Conservation (phyloP, 2,113 vertebrate species). For the human region GRCh38 chr3:181380001-181380500, state of each 20-base stretch:
- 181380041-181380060: conserved; percentile 14
- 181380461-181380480: neutral
- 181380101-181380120: conserved; percentile 12
- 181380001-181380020: conserved; percentile 10
- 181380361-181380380: conserved; percentile 4
- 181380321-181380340: neutral
- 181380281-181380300: neutral
- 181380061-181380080: conserved; percentile 36
- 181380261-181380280: neutral
- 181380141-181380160: conserved; percentile 34
- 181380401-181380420: conserved; percentile 32
- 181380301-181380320: neutral
- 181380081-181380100: conserved; percentile 23
- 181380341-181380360: conserved; percentile 30
- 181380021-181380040: conserved; percentile 58
- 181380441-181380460: neutral
- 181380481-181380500: neutral
- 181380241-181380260: conserved; percentile 28
- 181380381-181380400: neutral
- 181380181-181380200: conserved; percentile 23
- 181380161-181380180: conserved; percentile 20
- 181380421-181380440: conserved; percentile 42
- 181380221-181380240: neutral
- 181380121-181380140: neutral
- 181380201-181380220: neutral